Evolutionary conservation across 2,113 vertebrate species (phyloP).

Genomic region (Morone chrysops): DNA sequence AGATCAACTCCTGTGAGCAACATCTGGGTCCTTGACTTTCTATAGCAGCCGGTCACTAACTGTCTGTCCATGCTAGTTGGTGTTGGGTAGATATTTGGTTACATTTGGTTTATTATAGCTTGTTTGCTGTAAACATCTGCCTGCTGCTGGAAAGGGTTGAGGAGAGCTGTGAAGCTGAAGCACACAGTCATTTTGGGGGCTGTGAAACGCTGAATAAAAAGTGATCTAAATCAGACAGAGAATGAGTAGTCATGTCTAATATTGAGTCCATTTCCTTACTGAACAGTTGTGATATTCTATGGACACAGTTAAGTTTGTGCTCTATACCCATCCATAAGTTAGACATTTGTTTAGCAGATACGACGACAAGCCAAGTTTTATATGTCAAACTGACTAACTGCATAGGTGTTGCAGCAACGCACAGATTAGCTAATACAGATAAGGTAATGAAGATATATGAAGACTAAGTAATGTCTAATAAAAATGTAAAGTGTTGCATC

Average conservation of each 20-base stretch:
- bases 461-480: conserved; percentile 21
- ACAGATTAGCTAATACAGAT: conserved; percentile 19
- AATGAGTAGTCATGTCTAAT: not conserved
- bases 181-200: too few relatives aligned
- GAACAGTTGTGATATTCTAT: not conserved
- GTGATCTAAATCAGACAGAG: not conserved
- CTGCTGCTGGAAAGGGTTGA: not conserved
- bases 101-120: not conserved
- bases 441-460: conserved; percentile 20
- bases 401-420: not conserved
- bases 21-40: not conserved
- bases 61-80: not conserved
- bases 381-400: not conserved
- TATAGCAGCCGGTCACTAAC: not conserved
- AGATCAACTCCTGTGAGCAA: not conserved
- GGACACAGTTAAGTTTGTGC: not conserved
- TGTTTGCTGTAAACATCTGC: not conserved
- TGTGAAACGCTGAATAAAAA: not conserved
- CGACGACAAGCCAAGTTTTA: conserved; percentile 1
- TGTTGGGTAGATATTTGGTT: not conserved
- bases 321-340: conserved; percentile 6
- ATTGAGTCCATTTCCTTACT: not conserved
- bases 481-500: not conserved
- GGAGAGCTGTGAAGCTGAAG: not conserved
- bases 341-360: conserved; percentile 21